Evolutionary conservation across 1,140 invertebrate species (phyloP).

Genomic region (Oryctes rhinoceros): DNA sequence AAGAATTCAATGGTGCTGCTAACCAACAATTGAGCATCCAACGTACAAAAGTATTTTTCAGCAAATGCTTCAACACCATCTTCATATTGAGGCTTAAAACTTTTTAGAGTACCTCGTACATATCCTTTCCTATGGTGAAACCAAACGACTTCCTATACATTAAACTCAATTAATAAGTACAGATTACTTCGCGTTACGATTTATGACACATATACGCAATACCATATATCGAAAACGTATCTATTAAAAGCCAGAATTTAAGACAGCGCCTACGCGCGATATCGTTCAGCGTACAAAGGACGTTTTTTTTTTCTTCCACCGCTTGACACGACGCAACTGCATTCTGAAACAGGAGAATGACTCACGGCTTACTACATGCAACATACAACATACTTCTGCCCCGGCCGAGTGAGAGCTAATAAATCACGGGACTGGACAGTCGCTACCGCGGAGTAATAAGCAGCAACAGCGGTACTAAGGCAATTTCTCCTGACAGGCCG

Average conservation of each 20-base stretch:
- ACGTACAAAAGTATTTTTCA: no score
- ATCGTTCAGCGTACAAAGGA: neutral
- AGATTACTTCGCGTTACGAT: neutral
- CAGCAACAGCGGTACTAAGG: neutral
- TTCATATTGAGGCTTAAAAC: no score
- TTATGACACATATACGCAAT: neutral
- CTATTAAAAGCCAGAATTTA: neutral
- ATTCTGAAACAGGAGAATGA: neutral
- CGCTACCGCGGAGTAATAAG: neutral
- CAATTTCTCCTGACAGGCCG: slow-evolving; percentile 5
- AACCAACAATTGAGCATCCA: no score
- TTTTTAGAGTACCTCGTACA: no score
- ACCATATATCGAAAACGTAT: slow-evolving; percentile 9
- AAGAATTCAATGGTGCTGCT: no score
- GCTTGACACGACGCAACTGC: neutral
- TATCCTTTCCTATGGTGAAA: no score
- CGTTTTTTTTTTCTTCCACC: neutral
- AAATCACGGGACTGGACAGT: neutral
- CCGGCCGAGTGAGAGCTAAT: neutral
- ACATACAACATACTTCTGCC: neutral
- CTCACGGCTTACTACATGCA: neutral
- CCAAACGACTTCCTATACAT: no score
- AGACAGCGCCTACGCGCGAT: neutral
- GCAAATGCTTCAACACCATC: no score
- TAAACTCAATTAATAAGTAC: neutral